phyloP scores from a whole-genome alignment of 1,140 invertebrate genomes.

The Oncopeltus fasciatus region DNA sequence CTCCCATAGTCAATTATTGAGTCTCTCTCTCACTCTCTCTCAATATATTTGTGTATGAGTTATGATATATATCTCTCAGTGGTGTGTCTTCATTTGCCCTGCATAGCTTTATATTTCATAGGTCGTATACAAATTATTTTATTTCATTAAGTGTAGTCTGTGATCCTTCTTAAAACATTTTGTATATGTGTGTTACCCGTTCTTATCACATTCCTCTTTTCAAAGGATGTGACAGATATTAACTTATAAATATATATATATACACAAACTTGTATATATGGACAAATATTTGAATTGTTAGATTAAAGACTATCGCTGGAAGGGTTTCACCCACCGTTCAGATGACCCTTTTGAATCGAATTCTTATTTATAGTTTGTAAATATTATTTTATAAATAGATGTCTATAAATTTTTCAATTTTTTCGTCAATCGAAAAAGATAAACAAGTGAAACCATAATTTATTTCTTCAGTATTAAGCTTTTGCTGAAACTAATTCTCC shows the following conservation, averaged over 20 bases:
- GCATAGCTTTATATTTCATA: neutral
- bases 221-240: neutral
- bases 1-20: conserved; percentile 1
- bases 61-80: neutral
- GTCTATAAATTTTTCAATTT: too few relatives aligned
- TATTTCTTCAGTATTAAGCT: conserved; percentile 10
- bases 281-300: neutral
- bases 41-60: conserved; percentile 7
- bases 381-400: neutral
- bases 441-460: neutral
- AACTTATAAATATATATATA: neutral
- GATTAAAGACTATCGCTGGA: neutral
- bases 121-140: neutral
- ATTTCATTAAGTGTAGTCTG: neutral
- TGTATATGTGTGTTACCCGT: neutral
- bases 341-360: conserved; percentile 1
- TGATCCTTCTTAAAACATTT: conserved; percentile 1
- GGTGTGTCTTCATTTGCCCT: neutral
- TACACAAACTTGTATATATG: neutral
- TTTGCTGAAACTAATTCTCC: conserved; percentile 1
- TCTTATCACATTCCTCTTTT: conserved; percentile 1
- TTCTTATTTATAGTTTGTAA: neutral
- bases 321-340: neutral
- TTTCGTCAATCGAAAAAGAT: neutral
- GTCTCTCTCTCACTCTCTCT: neutral